These are phyloP conservation scores for Myzus persicae DNA, from an alignment of 1,140 invertebrate species.

Conservation along the genomic window DNA sequence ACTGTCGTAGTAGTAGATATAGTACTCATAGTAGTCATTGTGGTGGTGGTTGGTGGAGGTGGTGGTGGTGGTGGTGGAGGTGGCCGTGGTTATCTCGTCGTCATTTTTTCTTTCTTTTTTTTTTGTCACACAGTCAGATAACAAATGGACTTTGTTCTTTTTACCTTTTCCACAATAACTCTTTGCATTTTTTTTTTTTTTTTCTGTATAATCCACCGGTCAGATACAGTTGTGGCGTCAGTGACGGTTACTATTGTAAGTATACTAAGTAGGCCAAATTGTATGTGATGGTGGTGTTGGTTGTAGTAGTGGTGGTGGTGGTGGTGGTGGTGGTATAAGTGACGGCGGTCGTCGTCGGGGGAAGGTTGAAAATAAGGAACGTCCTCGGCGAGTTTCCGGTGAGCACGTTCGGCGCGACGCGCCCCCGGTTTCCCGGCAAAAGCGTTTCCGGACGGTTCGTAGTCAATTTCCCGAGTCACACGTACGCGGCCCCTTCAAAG, in stretches of 20 bases:
- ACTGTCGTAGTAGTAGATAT: not conserved
- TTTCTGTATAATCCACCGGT: not conserved
- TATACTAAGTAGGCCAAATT: not conserved
- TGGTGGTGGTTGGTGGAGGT: too few species aligned
- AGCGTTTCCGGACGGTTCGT: not conserved
- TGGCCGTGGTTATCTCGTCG: not conserved
- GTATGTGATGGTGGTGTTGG: not conserved
- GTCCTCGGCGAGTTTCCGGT: not conserved
- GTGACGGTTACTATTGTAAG: not conserved
- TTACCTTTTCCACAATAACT: conserved; percentile 26
- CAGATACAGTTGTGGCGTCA: not conserved
- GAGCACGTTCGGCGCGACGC: not conserved
- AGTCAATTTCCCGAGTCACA: not conserved
- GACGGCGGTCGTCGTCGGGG: too few species aligned
- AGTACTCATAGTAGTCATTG: not conserved
- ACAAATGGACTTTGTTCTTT: conserved; percentile 33
- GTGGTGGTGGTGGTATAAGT: not conserved
- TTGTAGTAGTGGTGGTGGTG: too few species aligned
- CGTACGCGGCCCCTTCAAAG: not conserved
- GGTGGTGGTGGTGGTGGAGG: too few species aligned
- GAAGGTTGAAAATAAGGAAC: not conserved
- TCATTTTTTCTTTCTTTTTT: not conserved
- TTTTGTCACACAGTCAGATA: not conserved
- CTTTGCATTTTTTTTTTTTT: not conserved
- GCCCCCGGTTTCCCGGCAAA: not conserved